phyloP scores from a whole-genome alignment of 2,797 vertebrate species.

The Fratercula arctica region DNA sequence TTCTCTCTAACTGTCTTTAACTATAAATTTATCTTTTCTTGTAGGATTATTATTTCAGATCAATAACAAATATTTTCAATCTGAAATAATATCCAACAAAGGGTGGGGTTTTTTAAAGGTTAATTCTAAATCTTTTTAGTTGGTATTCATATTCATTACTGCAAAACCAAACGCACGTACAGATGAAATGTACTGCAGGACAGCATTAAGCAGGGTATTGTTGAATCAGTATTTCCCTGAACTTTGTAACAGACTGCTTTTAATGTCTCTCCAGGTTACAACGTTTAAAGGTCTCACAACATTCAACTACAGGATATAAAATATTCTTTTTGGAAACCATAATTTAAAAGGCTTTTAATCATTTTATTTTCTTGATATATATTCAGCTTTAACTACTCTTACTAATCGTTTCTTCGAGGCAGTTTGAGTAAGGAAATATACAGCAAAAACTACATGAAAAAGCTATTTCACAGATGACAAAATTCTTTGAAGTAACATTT shows the following conservation, averaged over 20 bases:
- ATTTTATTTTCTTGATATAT: not conserved
- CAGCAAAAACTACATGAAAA: constrained; percentile 34
- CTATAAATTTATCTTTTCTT: not conserved
- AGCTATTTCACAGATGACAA: constrained; percentile 40
- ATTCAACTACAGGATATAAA: not conserved
- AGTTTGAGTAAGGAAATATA: not conserved
- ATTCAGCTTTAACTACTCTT: constrained; percentile 8
- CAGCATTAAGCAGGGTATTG: not conserved
- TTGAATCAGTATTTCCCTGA: not conserved
- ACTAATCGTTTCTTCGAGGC: not conserved
- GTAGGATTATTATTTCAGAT: not conserved
- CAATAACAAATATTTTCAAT: not conserved
- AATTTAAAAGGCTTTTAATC: not conserved
- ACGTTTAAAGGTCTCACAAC: not conserved
- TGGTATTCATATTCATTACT: not conserved
- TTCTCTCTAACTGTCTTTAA: not conserved
- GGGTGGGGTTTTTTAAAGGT: accelerated
- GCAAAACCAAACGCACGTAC: not conserved
- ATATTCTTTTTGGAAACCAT: not conserved
- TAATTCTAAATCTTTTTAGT: not conserved
- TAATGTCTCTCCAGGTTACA: not conserved
- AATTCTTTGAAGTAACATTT: constrained; percentile 31
- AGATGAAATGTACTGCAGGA: not conserved
- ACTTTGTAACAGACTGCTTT: not conserved
- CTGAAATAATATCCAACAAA: not conserved